These are phyloP conservation scores for Diorhabda carinulata DNA, from an alignment of 1,140 invertebrate species.

Conservation along the genomic window DNA sequence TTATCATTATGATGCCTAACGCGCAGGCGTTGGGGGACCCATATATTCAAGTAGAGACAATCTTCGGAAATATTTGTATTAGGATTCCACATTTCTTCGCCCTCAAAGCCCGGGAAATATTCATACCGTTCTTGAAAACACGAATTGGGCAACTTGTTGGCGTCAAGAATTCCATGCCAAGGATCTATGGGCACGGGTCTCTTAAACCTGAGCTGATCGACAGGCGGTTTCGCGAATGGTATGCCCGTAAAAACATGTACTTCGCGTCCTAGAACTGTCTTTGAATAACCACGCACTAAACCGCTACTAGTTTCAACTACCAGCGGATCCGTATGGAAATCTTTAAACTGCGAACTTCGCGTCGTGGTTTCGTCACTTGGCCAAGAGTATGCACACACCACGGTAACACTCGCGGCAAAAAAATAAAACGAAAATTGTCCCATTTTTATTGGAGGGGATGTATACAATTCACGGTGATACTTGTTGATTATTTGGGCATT, in stretches of 20 bases:
- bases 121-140: slow-evolving; percentile 84
- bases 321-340: slow-evolving; percentile 64
- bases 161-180: slow-evolving; percentile 81
- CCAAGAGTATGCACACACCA: slow-evolving; percentile 42
- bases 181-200: slow-evolving; percentile 78
- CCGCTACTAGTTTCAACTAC: slow-evolving; percentile 78
- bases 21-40: slow-evolving; percentile 76
- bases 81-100: slow-evolving; percentile 95
- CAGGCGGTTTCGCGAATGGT: slow-evolving; percentile 90
- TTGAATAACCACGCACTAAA: slow-evolving; percentile 69
- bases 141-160: slow-evolving; percentile 73
- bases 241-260: slow-evolving; percentile 91
- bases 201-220: slow-evolving; percentile 81
- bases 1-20: slow-evolving; percentile 62
- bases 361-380: slow-evolving; percentile 50
- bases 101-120: slow-evolving; percentile 82
- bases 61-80: slow-evolving; percentile 91
- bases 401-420: slow-evolving; percentile 16
- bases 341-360: slow-evolving; percentile 51
- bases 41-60: slow-evolving; percentile 89
- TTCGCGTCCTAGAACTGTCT: slow-evolving; percentile 71
- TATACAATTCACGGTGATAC: neutral
- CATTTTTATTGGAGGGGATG: slow-evolving; percentile 18
- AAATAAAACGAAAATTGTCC: slow-evolving; percentile 21
- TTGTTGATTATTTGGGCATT: slow-evolving; percentile 16